Base-by-base conservation (phyloP, 2,113 vertebrate species). In the Poecile atricapillus region DNA sequence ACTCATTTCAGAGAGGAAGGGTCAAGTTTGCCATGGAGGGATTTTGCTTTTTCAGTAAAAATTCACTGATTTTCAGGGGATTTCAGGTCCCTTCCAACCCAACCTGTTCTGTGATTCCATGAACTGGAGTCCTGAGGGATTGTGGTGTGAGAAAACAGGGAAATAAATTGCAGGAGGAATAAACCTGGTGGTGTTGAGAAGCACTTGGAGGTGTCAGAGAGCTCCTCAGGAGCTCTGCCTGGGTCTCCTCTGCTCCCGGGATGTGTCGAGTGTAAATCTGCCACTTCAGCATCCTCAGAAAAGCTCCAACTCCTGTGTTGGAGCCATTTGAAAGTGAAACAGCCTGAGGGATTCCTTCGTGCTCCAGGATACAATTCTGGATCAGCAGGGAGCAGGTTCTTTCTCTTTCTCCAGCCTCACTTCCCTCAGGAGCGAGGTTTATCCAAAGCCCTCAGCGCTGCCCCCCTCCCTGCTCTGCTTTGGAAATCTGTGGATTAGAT, bases 401-500 rank as follows among this genome's bases (percentile, higher is more conserved):
- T 35, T 81, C 30, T 92, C 41, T 46, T 87, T 37, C 55, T 24
- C 83, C 83, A 86, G n/a, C 63, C 65, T 75, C 62, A 83, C 78
- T 90, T 55, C 68, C 58, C 65, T 64, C 35, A 74, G 71, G 43
- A 93, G 23, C 5, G 22, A 69, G 47, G 4, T 0, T 92, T 94
- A 91, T 62, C 74, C 35, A 44, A 85, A 91, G 68, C 74, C 73
- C 47, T 87, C 79, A 69, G 94, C 64, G 60, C 89, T 89, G 60
- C 56, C 79, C 62, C 83, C 39, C 83, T 79, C 86, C 83, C 44
- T 70, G 78, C 88, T 88, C 77, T 22, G 76, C 91, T 31, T 84
- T 95, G 73, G 90, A 96, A 95, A 95, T 78, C 90, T 82, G 90
- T 52, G 89, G 91, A 96, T 97, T 96, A 91, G 85, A 97, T 97